Evolutionary conservation across 1,140 invertebrate genomes (phyloP), one percentile per base, ranked within the genome.

Genomic region (Aphaenogaster floridana): DNA sequence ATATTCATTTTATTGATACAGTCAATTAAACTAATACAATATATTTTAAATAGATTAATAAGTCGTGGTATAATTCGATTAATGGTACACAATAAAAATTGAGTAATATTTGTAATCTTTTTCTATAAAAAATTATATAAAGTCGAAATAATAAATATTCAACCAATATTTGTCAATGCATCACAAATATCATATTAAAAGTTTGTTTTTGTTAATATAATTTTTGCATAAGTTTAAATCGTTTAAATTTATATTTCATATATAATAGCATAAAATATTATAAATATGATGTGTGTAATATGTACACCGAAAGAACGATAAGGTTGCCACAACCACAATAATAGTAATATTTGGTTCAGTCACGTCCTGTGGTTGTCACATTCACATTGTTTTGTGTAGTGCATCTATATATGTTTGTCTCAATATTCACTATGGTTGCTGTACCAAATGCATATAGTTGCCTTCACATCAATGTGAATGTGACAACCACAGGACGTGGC

Each of bases 11-110:
- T 64, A 36, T 64, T 66, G 8, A 66, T 66, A 42, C 17, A 66
- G 3, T 66, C 8, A 66, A 63, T 39, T 61, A 59, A 74, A 74
- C 5, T 42, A 78, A 78, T 3, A 78, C 6, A 74, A 11, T 76
- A 13, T 63, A 52, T 39, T 80, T 68, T n/a, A 54, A 80, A 68
- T 39, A 21, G 6, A 36, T 48, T 15, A 39, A 80, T 15, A 66
- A 17, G 3, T 8, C 2, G 5, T 7, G 11, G 0, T 21, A 79
- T 21, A 66, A 7, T 79, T 66, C 21, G 5, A 61, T 61, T 45
- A 61, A 21, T 1, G 2, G 2, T 34, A 42, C 61, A 59, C 1
- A 45, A 45, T 63, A 63, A 63, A 74, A 63, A 8, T 78, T 57
- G 4, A 79, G 17, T 21, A 50, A 48, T 80, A 68, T 80, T 80